Base-by-base conservation (phyloP, 2,888 invertebrate species). In the Schrankia costaestrigalis region DNA sequence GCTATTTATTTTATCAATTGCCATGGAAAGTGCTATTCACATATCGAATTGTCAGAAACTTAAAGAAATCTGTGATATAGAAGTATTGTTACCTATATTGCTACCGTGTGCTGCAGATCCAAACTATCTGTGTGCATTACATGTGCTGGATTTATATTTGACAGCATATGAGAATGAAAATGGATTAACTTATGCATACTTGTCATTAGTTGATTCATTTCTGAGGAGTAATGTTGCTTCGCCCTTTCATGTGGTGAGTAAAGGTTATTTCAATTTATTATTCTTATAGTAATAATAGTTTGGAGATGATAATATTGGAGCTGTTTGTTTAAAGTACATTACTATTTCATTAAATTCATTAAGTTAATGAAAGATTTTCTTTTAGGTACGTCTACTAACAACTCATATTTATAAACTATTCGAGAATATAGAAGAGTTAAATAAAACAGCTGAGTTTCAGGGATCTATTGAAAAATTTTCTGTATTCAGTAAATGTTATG, bases 381-480 rank as follows among this genome's bases (percentile, higher is more conserved):
- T 89, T 85, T 52, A 91, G 90, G 81, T 94, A 1, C 91, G 96
- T 10, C 78, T 93, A 10, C 73, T 94, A 33, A 93, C 94, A 1
- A 88, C 93, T 0, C 94, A 95, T 54, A 90, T 95, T 26, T 91
- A 95, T 61, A 90, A 92, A 18, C 72, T 92, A 11, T 93, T 96
- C 54, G 89, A 91, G 52, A 74, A 81, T 45, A 63, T 90, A 3
- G 73, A 89, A 31, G 88, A 90, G 37, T 66, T 91, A 8, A 80
- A 82, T 26, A 72, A 87, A 43, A 62, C 73, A 11, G 62, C 52
- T 3, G 60, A 77, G 57, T 48, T 73, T 6, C 79, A 78, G 1
- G 69, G 70, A 1, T 59, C 55, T 8, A 53, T 59, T 15, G 90
- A 90, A 67, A 78, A 74, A 26, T 90, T 90, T 64, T 77, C 83